Evolutionary conservation across 1,140 invertebrate genomes (phyloP), one percentile per base, ranked within the genome.

Genomic region (Heterodera carotae): DNA sequence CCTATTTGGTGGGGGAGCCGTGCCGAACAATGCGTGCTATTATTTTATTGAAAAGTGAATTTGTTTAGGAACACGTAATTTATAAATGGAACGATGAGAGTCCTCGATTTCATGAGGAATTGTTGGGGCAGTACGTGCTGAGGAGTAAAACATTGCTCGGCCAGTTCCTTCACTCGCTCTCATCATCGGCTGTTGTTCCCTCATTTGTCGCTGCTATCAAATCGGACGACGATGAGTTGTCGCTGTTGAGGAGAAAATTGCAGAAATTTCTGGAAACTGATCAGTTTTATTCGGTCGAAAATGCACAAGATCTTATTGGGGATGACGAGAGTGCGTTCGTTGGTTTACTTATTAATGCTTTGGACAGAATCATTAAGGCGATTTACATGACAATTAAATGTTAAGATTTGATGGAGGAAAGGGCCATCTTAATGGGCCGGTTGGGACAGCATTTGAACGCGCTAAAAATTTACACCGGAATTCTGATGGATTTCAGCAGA

Each of bases 401-500:
- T 76, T 60, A 43, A 82, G 86, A 71, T 80, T 88, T 98, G 77
- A 93, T 94, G 87, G 94, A 97, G 88, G 97, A 98, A 89, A 90
- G 94, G 75, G 95, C 96, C 0, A 91, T 98, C 36, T 92, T 98
- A 75, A 89, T 97, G 25, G 95, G 94, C 4, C 92, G 93, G 82
- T 89, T 97, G 2, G 94, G 93, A 8, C 89, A 92, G 62, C 93
- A 96, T 89, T 93, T 97, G 85, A 93, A 97, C 60, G 95, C 94
- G 2, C 89, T 99, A 60, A 92, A 92, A 0, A 95, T 98, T 85
- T 98, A 97, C 87, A 91, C 96, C 83, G 93, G 90, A 90, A 92
- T 90, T 83, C 92, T 92, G 75, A 92, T 93, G 64, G 92, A 98
- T 89, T 91, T 93, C 27, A 85, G 91, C 0, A 91, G 92, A 84